Percentiles rank a stretch among this genome's conserved stretches.
Conservation (phyloP, 2,888 invertebrate genomes). For the Eupeodes luniger region DNA sequence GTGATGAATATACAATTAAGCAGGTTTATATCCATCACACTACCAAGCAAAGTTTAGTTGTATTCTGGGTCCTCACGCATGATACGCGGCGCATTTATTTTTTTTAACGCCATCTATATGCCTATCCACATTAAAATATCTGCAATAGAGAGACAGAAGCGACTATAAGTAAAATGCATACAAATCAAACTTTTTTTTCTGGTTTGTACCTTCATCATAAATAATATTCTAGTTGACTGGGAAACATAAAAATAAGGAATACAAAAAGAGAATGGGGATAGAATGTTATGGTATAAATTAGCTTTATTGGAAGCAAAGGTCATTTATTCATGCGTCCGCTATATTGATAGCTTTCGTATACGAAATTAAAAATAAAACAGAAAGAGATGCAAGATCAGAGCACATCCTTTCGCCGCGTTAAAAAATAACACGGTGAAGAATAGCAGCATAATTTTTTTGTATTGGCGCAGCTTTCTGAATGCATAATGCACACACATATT, state of each 20-base stretch:
- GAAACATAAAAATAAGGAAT: conserved; percentile 3
- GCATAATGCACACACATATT: conserved; percentile 7
- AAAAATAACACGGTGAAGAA: conserved; percentile 18
- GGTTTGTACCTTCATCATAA: conserved; percentile 33
- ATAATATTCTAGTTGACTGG: conserved; percentile 7
- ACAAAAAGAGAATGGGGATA: neutral
- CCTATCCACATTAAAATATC: neutral
- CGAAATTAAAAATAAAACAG: conserved; percentile 3
- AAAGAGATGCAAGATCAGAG: conserved; percentile 36
- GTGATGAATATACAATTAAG: neutral
- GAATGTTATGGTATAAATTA: neutral
- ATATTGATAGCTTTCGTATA: neutral
- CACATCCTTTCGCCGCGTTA: conserved; percentile 28
- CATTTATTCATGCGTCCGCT: conserved; percentile 39
- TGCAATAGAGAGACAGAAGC: neutral
- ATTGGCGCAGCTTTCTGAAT: conserved; percentile 21
- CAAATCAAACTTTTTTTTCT: conserved; percentile 4
- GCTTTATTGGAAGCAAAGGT: conserved; percentile 38
- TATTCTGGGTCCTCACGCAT: neutral
- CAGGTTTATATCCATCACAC: neutral
- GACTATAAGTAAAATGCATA: neutral
- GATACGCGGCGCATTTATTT: conserved; percentile 3
- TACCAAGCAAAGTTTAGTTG: neutral
- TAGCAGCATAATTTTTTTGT: neutral
- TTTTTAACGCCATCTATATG: neutral